Evolutionary conservation across 2,888 invertebrate species (phyloP).

Genomic region (Apoda limacodes): DNA sequence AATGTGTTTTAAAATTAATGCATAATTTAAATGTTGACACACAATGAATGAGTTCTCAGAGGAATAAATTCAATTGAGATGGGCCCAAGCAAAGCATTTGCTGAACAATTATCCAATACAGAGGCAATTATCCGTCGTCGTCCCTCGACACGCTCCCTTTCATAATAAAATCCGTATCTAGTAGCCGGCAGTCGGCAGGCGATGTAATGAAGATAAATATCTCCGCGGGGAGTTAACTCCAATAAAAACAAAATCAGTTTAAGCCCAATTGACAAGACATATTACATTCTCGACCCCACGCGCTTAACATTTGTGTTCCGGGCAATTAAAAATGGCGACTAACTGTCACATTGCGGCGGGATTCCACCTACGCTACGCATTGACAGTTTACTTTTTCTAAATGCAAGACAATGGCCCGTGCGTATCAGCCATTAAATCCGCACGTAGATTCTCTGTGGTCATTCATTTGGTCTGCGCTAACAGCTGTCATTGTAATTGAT

Average conservation of each 20-base stretch:
- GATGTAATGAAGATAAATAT: constrained; percentile 64
- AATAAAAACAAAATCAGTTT: constrained; percentile 65
- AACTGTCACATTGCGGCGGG: constrained; percentile 44
- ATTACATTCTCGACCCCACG: constrained; percentile 33
- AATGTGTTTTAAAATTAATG: too few relatives aligned
- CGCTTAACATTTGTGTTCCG: constrained; percentile 17
- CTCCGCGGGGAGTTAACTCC: constrained; percentile 45
- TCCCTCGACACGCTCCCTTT: constrained; percentile 43
- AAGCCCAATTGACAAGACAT: constrained; percentile 60
- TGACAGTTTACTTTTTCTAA: constrained; percentile 29
- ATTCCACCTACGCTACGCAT: constrained; percentile 43
- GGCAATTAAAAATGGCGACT: constrained; percentile 36
- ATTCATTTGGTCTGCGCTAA: constrained; percentile 6
- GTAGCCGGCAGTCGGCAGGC: constrained; percentile 49
- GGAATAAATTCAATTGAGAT: constrained; percentile 46
- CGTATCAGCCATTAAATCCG: too few relatives aligned
- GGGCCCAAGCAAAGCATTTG: constrained; percentile 36
- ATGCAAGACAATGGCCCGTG: too few relatives aligned
- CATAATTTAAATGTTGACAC: too few relatives aligned
- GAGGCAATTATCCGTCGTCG: constrained; percentile 51
- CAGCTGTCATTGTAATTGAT: constrained; percentile 8
- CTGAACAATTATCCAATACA: constrained; percentile 57
- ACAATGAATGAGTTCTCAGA: constrained; percentile 23
- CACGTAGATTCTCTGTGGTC: constrained; percentile 10
- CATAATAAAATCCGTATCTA: constrained; percentile 60